phyloP scores from a whole-genome alignment of 2,888 invertebrate genomes.

The Anoplius nigerrimus region DNA sequence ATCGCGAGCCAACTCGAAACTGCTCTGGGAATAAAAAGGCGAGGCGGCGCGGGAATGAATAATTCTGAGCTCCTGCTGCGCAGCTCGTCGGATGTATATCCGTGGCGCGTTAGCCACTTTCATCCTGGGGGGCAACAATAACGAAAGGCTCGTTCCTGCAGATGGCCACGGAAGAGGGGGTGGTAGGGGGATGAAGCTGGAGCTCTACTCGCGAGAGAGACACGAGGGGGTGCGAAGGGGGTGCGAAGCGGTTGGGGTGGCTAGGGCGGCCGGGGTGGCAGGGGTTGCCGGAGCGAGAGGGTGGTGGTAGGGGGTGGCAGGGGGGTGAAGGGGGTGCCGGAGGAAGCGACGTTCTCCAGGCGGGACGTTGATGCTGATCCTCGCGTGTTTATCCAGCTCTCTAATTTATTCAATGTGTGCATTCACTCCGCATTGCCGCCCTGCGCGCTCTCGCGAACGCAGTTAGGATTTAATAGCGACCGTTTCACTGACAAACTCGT shows the following conservation, averaged over 20 bases:
- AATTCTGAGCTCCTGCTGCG: constrained; percentile 20
- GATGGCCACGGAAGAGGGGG: constrained; percentile 31
- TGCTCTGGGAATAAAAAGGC: background rate
- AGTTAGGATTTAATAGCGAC: constrained; percentile 66
- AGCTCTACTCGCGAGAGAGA: no score
- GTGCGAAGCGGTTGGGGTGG: constrained; percentile 15
- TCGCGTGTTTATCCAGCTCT: constrained; percentile 64
- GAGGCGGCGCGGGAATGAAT: constrained; percentile 1
- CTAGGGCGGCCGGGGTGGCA: background rate
- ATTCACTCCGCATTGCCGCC: constrained; percentile 64
- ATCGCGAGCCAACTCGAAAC: no score
- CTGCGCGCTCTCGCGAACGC: constrained; percentile 55
- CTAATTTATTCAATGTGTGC: constrained; percentile 70
- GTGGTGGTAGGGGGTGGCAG: background rate
- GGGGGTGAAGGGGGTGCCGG: background rate
- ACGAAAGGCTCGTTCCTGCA: constrained; percentile 45
- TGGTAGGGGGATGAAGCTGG: background rate
- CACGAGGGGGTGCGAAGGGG: no score
- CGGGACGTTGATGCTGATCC: constrained; percentile 53
- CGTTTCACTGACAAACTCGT: constrained; percentile 66
- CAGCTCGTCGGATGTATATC: constrained; percentile 26
- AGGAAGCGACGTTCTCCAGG: constrained; percentile 34
- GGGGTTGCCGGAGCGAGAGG: background rate
- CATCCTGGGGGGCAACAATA: constrained; percentile 41
- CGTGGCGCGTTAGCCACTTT: constrained; percentile 44